Conservation (phyloP, 2,888 invertebrate genomes). For the Limnephilus auricula region DNA sequence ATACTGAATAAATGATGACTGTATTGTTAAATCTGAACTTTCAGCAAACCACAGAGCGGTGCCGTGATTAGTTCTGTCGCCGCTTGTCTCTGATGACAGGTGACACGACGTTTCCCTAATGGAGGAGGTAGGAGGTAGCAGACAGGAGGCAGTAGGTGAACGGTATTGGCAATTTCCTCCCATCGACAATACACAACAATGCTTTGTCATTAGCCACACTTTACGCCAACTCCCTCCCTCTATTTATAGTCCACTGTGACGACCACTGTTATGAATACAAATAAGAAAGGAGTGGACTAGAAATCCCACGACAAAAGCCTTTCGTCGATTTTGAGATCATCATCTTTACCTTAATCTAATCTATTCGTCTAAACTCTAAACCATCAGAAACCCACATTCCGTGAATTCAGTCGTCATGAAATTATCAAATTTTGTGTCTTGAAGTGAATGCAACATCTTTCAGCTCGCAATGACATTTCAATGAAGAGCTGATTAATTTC, state of each 20-base stretch:
- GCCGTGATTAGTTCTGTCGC: background rate
- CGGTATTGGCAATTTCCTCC: constrained; percentile 19
- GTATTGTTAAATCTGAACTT: background rate
- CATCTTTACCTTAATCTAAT: background rate
- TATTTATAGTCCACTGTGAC: background rate
- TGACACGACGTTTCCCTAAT: background rate
- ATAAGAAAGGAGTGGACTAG: background rate
- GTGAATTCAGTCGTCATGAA: background rate
- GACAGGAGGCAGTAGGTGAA: background rate
- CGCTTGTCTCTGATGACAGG: background rate
- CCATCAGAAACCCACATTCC: background rate
- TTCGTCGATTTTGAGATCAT: background rate
- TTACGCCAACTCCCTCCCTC: background rate
- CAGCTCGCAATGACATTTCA: too few species aligned
- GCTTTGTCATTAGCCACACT: constrained; percentile 7
- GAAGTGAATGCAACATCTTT: too few species aligned
- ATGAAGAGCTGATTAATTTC: too few species aligned
- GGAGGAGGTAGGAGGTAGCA: background rate
- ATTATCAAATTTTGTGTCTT: background rate
- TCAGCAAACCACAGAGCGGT: background rate
- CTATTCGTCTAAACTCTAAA: background rate
- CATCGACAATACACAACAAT: background rate
- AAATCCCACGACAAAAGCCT: background rate
- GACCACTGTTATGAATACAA: background rate
- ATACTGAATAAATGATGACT: background rate